Percentiles rank a stretch among this genome's conserved stretches.
Conservation (phyloP, 2,888 invertebrate species). For the Graphium colonna region DNA sequence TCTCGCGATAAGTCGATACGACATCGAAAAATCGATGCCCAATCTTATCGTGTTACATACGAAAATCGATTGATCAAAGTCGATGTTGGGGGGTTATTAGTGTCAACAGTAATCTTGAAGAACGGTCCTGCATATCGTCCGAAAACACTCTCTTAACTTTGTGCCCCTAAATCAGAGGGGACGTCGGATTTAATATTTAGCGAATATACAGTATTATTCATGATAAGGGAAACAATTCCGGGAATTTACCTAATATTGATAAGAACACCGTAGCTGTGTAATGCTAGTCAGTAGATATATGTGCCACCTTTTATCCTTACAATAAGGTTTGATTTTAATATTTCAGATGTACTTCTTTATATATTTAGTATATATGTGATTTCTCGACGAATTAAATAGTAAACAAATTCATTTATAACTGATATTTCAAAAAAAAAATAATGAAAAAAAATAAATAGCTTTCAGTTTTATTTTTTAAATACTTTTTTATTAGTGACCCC, state of each 20-base stretch:
- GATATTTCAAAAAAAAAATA: too few species aligned
- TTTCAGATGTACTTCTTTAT: too few species aligned
- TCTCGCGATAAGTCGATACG: slow-evolving; percentile 33
- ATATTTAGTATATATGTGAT: too few species aligned
- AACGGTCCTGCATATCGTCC: slow-evolving; percentile 26
- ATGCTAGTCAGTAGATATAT: neutral
- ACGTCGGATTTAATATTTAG: slow-evolving; percentile 9
- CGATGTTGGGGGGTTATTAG: slow-evolving; percentile 64
- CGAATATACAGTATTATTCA: neutral
- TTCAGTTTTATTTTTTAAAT: too few species aligned
- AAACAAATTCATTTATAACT: too few species aligned
- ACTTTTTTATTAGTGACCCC: too few species aligned
- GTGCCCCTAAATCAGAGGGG: slow-evolving; percentile 14
- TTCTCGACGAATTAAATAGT: too few species aligned
- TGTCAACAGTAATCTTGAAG: slow-evolving; percentile 62
- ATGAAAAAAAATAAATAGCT: too few species aligned
- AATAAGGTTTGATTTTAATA: too few species aligned
- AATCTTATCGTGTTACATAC: slow-evolving; percentile 37
- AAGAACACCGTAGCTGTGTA: neutral
- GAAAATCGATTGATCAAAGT: slow-evolving; percentile 70
- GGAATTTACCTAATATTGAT: neutral
- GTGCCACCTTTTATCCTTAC: neutral
- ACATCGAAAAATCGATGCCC: too few species aligned
- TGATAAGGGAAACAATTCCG: neutral
- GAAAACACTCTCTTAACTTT: slow-evolving; percentile 13